phyloP scores from a whole-genome alignment of 2,113 vertebrate genomes.

The Polypterus bichir region DNA sequence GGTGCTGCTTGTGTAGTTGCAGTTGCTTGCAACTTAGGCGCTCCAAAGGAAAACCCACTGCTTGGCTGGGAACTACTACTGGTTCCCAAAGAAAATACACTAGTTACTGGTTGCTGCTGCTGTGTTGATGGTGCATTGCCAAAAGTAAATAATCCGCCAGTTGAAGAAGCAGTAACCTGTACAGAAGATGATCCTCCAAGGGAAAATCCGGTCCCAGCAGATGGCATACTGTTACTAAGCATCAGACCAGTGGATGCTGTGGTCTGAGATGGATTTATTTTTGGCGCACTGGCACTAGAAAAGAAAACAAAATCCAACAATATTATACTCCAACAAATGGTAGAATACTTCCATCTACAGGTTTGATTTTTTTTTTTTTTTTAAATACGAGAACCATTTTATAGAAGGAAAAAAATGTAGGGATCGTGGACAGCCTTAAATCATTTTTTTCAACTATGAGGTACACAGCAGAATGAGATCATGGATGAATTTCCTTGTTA shows the following conservation, averaged over 20 bases:
- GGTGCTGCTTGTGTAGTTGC: constrained; percentile 16
- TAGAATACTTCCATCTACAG: background rate
- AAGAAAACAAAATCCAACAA: background rate
- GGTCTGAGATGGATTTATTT: constrained; percentile 49
- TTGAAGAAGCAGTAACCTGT: constrained; percentile 20
- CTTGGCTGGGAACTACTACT: constrained; percentile 4
- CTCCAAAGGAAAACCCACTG: constrained; percentile 47
- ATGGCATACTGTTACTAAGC: constrained; percentile 37
- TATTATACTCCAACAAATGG: background rate
- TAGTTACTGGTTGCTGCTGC: background rate
- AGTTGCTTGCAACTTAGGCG: constrained; percentile 41
- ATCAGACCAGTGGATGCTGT: constrained; percentile 38
- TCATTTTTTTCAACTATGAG: background rate
- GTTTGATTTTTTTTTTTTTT: background rate
- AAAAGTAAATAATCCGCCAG: constrained; percentile 28
- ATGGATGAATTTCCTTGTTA: no score
- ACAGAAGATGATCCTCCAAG: constrained; percentile 33
- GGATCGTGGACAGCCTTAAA: background rate
- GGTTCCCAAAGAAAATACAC: constrained; percentile 13
- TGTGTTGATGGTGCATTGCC: constrained; percentile 5
- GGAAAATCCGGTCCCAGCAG: constrained; percentile 35
- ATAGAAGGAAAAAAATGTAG: no score
- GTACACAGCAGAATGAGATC: background rate
- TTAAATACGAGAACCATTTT: background rate
- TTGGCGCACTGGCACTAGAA: constrained; percentile 36